Evolutionary conservation across 1,140 invertebrate species (phyloP).

Genomic region (Drosophila fuyamai): DNA sequence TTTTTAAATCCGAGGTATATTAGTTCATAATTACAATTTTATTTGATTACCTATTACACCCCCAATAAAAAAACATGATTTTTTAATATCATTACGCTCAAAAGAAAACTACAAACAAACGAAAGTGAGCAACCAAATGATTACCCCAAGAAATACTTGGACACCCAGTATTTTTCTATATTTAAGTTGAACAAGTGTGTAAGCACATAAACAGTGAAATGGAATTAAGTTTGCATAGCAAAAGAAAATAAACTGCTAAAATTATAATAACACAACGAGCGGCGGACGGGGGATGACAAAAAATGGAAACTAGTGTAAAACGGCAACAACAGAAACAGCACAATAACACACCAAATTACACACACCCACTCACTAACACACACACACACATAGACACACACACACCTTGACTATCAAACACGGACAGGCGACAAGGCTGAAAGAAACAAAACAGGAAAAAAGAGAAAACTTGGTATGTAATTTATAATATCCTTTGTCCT

Average conservation of each 20-base stretch:
- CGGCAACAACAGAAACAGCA: conserved; percentile 34
- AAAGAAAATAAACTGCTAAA: conserved; percentile 79
- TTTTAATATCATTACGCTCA: no score
- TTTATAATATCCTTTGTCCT: conserved; percentile 81
- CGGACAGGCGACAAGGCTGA: conserved; percentile 28
- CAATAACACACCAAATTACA: conserved; percentile 51
- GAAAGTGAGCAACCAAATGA: no score
- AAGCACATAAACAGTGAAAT: conserved; percentile 84
- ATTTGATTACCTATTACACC: no score
- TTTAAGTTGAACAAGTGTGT: conserved; percentile 78
- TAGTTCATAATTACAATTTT: no score
- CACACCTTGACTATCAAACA: background rate
- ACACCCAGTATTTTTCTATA: conserved; percentile 38
- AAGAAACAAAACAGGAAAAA: conserved; percentile 34
- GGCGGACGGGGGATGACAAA: conserved; percentile 15
- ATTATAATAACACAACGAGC: conserved; percentile 71
- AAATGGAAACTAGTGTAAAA: conserved; percentile 68
- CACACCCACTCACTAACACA: conserved; percentile 27
- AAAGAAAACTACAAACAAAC: no score
- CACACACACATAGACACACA: conserved; percentile 5
- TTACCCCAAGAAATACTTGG: background rate
- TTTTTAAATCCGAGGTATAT: no score
- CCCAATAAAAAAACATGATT: no score
- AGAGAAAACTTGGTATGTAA: conserved; percentile 66
- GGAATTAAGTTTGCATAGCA: conserved; percentile 84